A percentile compares a stretch with the other conserved stretches of the same genome.
These are phyloP conservation scores for Ridgeia piscesae DNA, from an alignment of 1,140 invertebrate genomes.

Conservation along the genomic window DNA sequence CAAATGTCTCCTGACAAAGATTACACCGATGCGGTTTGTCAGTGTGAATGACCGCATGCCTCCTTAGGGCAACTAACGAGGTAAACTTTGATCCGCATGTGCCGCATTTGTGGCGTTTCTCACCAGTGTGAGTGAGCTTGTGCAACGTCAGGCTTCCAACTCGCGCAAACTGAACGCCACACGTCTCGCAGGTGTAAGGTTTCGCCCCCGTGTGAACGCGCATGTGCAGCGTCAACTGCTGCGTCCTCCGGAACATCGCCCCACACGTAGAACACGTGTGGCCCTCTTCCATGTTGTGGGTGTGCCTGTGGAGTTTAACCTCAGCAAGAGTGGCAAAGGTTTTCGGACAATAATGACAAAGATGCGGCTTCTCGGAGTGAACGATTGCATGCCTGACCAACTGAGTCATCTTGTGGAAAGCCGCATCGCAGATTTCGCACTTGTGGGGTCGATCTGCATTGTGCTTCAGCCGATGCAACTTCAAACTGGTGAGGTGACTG, in stretches of 20 bases:
- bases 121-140: not conserved
- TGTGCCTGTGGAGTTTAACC: too few species aligned
- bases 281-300: too few species aligned
- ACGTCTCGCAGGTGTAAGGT: not conserved
- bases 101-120: not conserved
- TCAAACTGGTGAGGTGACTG: not conserved
- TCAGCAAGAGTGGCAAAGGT: too few species aligned
- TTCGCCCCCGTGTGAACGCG: too few species aligned
- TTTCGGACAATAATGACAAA: too few species aligned
- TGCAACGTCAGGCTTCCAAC: not conserved
- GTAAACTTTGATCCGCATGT: not conserved
- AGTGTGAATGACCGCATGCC: not conserved
- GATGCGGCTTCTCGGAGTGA: too few species aligned
- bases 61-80: not conserved
- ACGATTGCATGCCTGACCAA: too few species aligned
- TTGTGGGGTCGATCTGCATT: not conserved
- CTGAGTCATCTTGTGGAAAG: not conserved
- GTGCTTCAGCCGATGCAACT: not conserved
- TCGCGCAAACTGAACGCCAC: not conserved
- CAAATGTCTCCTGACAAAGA: not conserved
- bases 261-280: too few species aligned
- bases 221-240: too few species aligned
- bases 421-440: not conserved
- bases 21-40: not conserved
- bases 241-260: too few species aligned